Conservation (phyloP, 2,888 invertebrate genomes). For the Agonum fuliginosum region DNA sequence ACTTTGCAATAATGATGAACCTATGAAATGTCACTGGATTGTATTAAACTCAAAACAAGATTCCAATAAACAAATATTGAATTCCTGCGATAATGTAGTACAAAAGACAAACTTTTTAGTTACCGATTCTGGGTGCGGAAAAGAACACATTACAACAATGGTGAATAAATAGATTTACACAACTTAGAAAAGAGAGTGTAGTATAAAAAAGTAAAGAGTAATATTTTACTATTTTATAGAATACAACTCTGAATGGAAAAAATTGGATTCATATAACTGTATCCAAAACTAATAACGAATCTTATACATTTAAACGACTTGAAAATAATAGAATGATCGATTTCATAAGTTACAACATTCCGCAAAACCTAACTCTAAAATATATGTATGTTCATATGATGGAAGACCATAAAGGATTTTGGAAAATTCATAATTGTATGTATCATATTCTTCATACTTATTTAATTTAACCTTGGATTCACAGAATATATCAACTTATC, state of each 20-base stretch:
- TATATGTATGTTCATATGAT: neutral
- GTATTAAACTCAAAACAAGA: neutral
- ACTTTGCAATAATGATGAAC: neutral
- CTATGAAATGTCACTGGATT: neutral
- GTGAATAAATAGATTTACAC: neutral
- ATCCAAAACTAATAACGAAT: conserved; percentile 3
- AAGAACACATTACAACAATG: neutral
- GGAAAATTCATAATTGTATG: conserved; percentile 26
- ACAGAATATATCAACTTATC: too few relatives aligned
- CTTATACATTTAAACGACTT: neutral
- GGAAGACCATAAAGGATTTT: neutral
- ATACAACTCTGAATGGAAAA: neutral
- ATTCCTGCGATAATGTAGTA: too few relatives aligned
- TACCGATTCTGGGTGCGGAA: too few relatives aligned
- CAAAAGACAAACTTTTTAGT: too few relatives aligned
- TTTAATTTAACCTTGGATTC: too few relatives aligned
- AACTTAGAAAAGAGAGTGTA: neutral
- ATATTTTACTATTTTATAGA: too few relatives aligned
- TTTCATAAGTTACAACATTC: neutral
- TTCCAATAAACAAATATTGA: neutral
- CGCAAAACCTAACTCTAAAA: neutral
- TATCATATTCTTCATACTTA: neutral
- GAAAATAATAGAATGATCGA: neutral
- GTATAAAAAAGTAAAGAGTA: too few relatives aligned
- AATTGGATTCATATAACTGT: conserved; percentile 29